A percentile compares a stretch with the other conserved stretches of the same genome.
phyloP scores from a whole-genome alignment of 2,113 vertebrate species.

The Phodopus roborovskii region DNA sequence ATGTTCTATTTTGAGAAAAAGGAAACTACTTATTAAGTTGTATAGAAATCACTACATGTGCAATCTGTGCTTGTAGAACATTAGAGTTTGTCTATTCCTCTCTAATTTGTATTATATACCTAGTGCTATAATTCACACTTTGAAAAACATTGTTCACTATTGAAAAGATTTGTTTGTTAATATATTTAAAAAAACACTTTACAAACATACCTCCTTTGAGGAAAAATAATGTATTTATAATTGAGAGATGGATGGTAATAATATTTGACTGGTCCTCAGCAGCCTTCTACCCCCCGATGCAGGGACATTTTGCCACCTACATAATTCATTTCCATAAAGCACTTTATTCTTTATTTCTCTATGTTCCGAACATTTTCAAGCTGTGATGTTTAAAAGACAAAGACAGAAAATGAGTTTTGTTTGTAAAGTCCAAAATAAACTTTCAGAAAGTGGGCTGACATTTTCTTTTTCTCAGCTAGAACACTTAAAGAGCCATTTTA shows the following conservation, averaged over 20 bases:
- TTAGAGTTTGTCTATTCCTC: not conserved
- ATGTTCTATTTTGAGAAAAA: not conserved
- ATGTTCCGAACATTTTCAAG: slow-evolving; percentile 58
- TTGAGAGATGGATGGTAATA: slow-evolving; percentile 55
- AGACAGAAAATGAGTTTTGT: slow-evolving; percentile 64
- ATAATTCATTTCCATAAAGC: slow-evolving; percentile 75
- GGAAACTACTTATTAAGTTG: not conserved
- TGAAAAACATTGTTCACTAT: slow-evolving; percentile 39
- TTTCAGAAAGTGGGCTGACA: slow-evolving; percentile 45
- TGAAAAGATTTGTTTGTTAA: slow-evolving; percentile 64
- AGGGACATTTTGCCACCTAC: slow-evolving; percentile 72
- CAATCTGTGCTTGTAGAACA: not conserved
- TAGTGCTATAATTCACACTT: slow-evolving; percentile 38
- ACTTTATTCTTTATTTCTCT: slow-evolving; percentile 60
- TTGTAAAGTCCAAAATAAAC: slow-evolving; percentile 39
- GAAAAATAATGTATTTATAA: slow-evolving; percentile 70
- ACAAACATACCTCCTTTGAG: slow-evolving; percentile 47
- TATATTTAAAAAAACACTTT: slow-evolving; percentile 71
- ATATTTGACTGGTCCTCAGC: slow-evolving; percentile 64
- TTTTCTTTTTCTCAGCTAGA: slow-evolving; percentile 42
- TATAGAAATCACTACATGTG: not conserved
- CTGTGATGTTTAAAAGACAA: slow-evolving; percentile 74
- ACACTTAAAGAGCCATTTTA: slow-evolving; percentile 34
- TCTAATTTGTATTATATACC: slow-evolving; percentile 6
- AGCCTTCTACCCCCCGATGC: slow-evolving; percentile 12